These are phyloP conservation scores for Betta splendens DNA, from an alignment of 2,797 vertebrate genomes.

Conservation along the genomic window DNA sequence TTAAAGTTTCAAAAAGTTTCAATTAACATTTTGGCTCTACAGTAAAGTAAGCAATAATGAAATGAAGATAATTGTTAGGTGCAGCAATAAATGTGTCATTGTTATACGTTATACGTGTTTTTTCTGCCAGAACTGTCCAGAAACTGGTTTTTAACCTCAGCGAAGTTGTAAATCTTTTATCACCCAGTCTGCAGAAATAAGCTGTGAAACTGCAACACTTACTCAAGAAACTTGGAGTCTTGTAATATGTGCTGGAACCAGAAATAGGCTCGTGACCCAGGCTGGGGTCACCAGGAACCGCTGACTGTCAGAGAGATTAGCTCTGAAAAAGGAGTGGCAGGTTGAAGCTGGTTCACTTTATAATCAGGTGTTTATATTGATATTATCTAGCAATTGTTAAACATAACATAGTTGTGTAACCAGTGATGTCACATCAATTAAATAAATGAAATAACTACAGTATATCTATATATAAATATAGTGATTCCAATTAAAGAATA, in stretches of 20 bases:
- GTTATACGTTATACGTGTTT: not conserved
- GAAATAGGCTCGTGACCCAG: constrained; percentile 52
- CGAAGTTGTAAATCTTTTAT: constrained; percentile 19
- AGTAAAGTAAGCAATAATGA: no score
- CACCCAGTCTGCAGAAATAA: constrained; percentile 9
- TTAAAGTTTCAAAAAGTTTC: no score
- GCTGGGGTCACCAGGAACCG: constrained; percentile 46
- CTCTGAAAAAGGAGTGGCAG: constrained; percentile 17
- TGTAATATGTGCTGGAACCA: constrained; percentile 34
- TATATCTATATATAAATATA: constrained; percentile 4
- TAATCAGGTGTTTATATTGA: no score
- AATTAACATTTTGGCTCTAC: no score
- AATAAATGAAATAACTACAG: no score
- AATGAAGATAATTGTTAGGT: not conserved
- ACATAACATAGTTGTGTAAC: constrained; percentile 2
- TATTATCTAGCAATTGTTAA: not conserved
- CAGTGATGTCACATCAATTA: constrained; percentile 20
- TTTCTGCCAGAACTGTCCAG: not conserved
- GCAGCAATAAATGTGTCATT: no score
- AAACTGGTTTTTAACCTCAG: not conserved
- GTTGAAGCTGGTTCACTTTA: not conserved
- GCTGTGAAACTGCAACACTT: not conserved
- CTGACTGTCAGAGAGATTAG: constrained; percentile 47
- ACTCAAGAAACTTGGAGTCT: constrained; percentile 15
- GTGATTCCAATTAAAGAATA: constrained; percentile 11